Evolutionary conservation across 2,888 invertebrate genomes (phyloP).

Genomic region (Perizoma affinitatum): DNA sequence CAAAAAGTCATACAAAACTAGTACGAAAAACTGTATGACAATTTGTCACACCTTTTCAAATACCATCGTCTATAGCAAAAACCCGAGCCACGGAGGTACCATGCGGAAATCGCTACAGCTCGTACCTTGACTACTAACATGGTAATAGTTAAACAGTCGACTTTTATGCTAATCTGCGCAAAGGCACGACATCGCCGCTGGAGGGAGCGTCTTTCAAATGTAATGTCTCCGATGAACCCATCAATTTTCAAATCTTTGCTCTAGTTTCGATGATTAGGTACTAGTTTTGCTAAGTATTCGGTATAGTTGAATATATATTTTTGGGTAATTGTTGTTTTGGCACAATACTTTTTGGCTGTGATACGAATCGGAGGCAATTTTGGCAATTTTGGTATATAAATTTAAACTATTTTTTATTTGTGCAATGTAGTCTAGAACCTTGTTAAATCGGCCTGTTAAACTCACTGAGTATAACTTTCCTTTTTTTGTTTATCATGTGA

Average conservation of each 20-base stretch:
- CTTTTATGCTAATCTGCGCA: conserved; percentile 74
- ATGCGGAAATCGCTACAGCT: conserved; percentile 45
- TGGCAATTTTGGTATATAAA: no score
- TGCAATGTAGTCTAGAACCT: no score
- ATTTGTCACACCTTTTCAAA: no score
- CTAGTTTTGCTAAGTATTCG: conserved; percentile 26
- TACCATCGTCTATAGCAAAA: no score
- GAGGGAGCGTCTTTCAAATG: conserved; percentile 37
- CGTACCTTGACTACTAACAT: conserved; percentile 42
- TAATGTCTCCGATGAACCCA: conserved; percentile 48
- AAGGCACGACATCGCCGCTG: conserved; percentile 64
- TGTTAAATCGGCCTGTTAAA: no score
- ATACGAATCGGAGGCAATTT: no score
- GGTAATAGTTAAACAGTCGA: conserved; percentile 66
- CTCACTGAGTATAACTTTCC: no score
- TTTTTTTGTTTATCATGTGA: no score
- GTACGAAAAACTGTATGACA: no score
- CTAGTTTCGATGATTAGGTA: conserved; percentile 35
- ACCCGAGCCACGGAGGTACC: not conserved
- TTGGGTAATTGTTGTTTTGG: not conserved
- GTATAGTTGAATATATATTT: conserved; percentile 14
- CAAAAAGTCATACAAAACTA: no score
- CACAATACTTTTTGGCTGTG: no score
- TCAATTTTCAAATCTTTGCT: conserved; percentile 42
- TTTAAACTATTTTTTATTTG: no score